phyloP scores from a whole-genome alignment of 2,113 vertebrate species.

The Orientallactaga bullata region DNA sequence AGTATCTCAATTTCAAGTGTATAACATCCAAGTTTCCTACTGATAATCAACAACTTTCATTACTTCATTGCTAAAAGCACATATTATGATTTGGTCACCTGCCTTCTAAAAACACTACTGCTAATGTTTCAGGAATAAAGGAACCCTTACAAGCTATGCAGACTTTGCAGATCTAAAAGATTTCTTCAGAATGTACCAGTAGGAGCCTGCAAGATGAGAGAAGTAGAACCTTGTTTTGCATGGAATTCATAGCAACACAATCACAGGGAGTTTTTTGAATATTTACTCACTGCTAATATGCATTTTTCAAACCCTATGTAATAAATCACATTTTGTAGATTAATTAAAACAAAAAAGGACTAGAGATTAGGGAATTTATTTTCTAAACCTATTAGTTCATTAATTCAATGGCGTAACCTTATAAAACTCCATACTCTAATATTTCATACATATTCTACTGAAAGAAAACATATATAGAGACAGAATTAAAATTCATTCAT shows the following conservation, averaged over 20 bases:
- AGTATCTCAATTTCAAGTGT: slow-evolving; percentile 52
- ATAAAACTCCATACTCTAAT: neutral
- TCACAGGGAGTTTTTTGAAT: slow-evolving; percentile 3
- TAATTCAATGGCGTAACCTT: neutral
- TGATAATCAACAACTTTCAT: slow-evolving; percentile 66
- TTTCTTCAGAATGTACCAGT: slow-evolving; percentile 50
- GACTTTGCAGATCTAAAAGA: slow-evolving; percentile 44
- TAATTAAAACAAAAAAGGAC: neutral
- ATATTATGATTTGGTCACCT: slow-evolving; percentile 66
- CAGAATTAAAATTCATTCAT: neutral
- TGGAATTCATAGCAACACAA: neutral
- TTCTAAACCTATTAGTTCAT: neutral
- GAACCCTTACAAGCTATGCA: slow-evolving; percentile 63
- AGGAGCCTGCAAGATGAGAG: slow-evolving; percentile 5
- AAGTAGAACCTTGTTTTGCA: neutral
- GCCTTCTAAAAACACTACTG: slow-evolving; percentile 66
- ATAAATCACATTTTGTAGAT: slow-evolving; percentile 29
- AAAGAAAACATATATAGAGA: neutral
- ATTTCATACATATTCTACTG: neutral
- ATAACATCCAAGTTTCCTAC: slow-evolving; percentile 69
- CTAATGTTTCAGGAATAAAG: slow-evolving; percentile 69
- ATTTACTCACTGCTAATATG: neutral
- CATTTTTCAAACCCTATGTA: neutral
- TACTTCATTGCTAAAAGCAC: slow-evolving; percentile 66
- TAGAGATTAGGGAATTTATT: neutral